These are phyloP conservation scores for Pegea sp. DNA, from an alignment of 23 tunicate genomes.

Conservation along the genomic window DNA sequence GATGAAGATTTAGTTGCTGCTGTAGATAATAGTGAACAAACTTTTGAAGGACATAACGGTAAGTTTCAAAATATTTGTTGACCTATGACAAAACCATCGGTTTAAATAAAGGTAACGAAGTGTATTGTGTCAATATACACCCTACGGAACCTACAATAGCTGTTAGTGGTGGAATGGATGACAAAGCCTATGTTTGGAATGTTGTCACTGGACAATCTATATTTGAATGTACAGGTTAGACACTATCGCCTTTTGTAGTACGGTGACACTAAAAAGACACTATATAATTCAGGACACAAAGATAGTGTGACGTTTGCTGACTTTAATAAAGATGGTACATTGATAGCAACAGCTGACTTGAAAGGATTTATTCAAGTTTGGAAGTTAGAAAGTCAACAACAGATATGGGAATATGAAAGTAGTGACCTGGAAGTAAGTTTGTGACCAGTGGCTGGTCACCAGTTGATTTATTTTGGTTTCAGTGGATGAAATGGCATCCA, in stretches of 20 bases:
- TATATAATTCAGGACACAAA: conserved; percentile 16
- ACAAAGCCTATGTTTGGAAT: conserved; percentile 79
- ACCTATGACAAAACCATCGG: too few species aligned
- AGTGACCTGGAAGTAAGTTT: conserved; percentile 27
- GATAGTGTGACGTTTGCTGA: conserved; percentile 50
- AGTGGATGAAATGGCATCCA: conserved; percentile 92
- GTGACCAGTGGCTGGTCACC: neutral
- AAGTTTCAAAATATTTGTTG: too few species aligned
- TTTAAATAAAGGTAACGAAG: too few species aligned
- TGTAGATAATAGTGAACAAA: neutral
- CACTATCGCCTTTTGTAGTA: neutral
- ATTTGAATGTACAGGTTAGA: conserved; percentile 13
- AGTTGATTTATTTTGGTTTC: neutral
- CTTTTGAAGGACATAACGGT: neutral
- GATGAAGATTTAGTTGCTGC: neutral
- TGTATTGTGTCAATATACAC: neutral
- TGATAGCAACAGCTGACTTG: conserved; percentile 69
- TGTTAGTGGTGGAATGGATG: conserved; percentile 70
- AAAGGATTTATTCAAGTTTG: conserved; percentile 55
- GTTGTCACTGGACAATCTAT: conserved; percentile 19
- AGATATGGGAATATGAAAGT: conserved; percentile 33
- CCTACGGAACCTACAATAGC: neutral
- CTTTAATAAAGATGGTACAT: conserved; percentile 19
- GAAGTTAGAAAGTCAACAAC: conserved; percentile 16
- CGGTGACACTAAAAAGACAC: neutral